phyloP scores from a whole-genome alignment of 2,113 vertebrate genomes.

The Amia ocellicauda region DNA sequence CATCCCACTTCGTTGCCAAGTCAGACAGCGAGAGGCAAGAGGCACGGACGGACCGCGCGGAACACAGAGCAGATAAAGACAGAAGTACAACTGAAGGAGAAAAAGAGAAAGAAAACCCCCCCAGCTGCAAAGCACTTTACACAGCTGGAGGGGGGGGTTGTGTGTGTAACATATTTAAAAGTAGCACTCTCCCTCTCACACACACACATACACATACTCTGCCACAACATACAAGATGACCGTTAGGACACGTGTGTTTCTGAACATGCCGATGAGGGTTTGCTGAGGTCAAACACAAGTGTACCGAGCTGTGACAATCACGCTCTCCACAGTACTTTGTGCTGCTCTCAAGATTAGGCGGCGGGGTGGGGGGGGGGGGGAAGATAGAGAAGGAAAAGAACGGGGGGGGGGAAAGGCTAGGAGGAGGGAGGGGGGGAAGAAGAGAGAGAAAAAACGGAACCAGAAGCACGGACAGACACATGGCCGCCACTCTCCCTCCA shows the following conservation, averaged over 20 bases:
- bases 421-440: constrained; percentile 27
- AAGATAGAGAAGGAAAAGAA: constrained; percentile 3
- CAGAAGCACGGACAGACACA: background rate
- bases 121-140: no score
- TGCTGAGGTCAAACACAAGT: constrained; percentile 91
- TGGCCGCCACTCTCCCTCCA: background rate
- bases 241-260: constrained; percentile 28
- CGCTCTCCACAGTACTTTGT: constrained; percentile 85
- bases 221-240: constrained; percentile 13
- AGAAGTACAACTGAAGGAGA: no score
- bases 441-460: background rate
- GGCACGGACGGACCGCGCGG: no score
- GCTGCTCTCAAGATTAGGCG: constrained; percentile 80
- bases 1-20: no score
- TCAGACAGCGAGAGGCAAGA: no score
- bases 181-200: no score
- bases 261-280: constrained; percentile 73
- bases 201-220: constrained; percentile 9
- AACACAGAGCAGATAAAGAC: no score
- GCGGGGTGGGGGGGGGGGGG: constrained; percentile 15
- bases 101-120: no score
- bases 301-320: constrained; percentile 88
- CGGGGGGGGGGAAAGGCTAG: background rate
- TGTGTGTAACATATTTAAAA: no score
- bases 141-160: no score